phyloP scores from a whole-genome alignment of 1,140 invertebrate species.

The Epicauta chinensis region DNA sequence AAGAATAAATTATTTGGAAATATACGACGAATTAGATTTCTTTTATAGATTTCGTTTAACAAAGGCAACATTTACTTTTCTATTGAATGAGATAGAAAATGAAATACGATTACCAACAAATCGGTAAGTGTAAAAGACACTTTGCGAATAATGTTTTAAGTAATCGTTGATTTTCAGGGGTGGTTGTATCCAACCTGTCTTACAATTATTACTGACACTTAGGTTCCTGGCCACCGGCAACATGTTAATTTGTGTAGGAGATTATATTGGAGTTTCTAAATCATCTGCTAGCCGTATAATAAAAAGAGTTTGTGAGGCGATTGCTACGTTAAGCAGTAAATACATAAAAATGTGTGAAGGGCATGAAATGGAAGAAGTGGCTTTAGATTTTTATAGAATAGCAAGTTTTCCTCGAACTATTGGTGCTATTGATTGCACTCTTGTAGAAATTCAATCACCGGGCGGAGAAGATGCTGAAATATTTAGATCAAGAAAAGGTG shows the following conservation, averaged over 20 bases:
- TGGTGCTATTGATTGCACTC: conserved; percentile 42
- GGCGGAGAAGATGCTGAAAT: conserved; percentile 4
- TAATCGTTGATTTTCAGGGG: too few relatives aligned
- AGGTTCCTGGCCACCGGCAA: conserved; percentile 34
- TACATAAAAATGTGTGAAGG: conserved; percentile 5
- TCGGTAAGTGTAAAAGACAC: too few relatives aligned
- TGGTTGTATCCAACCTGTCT: conserved; percentile 15
- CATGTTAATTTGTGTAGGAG: conserved; percentile 24
- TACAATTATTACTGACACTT: conserved; percentile 25
- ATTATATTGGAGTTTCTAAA: conserved; percentile 28
- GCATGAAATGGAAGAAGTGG: neutral
- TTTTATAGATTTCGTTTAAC: too few relatives aligned
- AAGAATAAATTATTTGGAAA: too few relatives aligned
- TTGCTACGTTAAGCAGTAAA: conserved; percentile 17
- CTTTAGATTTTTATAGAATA: conserved; percentile 31
- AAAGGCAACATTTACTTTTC: too few relatives aligned
- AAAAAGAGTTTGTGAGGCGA: conserved; percentile 27
- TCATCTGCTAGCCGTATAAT: conserved; percentile 28
- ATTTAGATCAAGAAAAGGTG: neutral
- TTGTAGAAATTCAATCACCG: conserved; percentile 38
- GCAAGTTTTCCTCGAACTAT: conserved; percentile 39
- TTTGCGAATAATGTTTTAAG: too few relatives aligned
- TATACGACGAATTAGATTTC: too few relatives aligned
- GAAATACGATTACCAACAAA: too few relatives aligned
- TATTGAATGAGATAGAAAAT: too few relatives aligned